Evolutionary conservation across 2,888 invertebrate species (phyloP), one percentile per base, ranked within the genome.

Genomic region (Habroteleia sp.): DNA sequence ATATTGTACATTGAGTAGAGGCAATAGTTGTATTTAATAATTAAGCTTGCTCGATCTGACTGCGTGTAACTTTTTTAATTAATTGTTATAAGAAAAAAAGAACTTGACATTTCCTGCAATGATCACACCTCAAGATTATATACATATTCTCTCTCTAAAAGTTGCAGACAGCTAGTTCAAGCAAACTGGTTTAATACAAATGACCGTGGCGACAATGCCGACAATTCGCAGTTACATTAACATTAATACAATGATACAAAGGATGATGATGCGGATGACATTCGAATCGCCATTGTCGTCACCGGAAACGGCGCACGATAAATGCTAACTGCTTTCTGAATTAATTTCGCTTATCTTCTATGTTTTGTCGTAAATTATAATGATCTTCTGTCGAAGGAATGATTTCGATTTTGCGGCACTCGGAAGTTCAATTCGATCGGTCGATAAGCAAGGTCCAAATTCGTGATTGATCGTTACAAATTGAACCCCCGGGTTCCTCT

Each of bases 1-100:
- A 88, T 88, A 88, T 88, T 88, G 88, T 88, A 88, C 88, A 88
- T 88, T 88, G 85, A 88, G 84, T 88, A 72, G 72, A 88, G 88
- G 88, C 88, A 86, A 87, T 87, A 88, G 85, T 88, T 85, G 85
- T 87, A 87, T 85, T 85, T 87, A 86, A 81, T 85, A 85, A 81
- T 84, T 35, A 54, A 3, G 39, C 62, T 71, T 13, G n/a, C 33
- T 46, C 54, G 54, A 54, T 29, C 5, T 29, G 23, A 29, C 56
- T 11, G 42, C 31, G n/a, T 6, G 8, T 13, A 56, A 41, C 56
- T 41, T 39, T 11, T 33, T 33, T 10, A 5, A 11, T 33, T 6
- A 33, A 33, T 10, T 33, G 31, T 27, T 7, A 5, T 27, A 37
- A 37, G 16, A 16, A 16, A 48, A 13, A 29, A 13, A 52, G 39